Evolutionary conservation across 2,797 vertebrate genomes (phyloP).

Genomic region (Chelon auratus): DNA sequence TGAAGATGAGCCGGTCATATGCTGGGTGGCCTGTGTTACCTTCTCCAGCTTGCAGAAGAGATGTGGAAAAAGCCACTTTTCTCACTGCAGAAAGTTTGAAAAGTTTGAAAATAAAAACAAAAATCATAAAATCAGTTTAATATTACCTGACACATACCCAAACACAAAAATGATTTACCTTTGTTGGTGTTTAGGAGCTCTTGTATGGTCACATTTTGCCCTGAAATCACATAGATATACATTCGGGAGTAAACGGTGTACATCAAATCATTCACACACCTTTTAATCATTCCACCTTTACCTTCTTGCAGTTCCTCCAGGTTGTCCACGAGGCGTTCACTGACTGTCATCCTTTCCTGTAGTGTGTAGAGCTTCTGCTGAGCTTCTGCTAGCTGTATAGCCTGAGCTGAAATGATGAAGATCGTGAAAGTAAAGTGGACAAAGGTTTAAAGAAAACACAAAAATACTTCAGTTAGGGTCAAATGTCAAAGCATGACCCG

Average conservation of each 20-base stretch:
- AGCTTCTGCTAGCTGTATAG: slow-evolving; percentile 9
- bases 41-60: slow-evolving; percentile 29
- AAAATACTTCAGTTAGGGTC: neutral
- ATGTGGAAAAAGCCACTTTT: slow-evolving; percentile 55
- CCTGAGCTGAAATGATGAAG: slow-evolving; percentile 26
- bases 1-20: slow-evolving; percentile 21
- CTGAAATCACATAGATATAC: slow-evolving; percentile 12
- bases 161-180: slow-evolving; percentile 16
- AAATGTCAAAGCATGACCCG: neutral
- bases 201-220: slow-evolving; percentile 4
- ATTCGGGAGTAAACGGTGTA: neutral
- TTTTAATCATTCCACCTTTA: slow-evolving; percentile 1
- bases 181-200: slow-evolving; percentile 30
- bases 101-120: neutral
- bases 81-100: slow-evolving; percentile 24
- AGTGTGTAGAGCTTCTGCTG: slow-evolving; percentile 18
- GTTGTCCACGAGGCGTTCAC: neutral
- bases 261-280: neutral
- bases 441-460: neutral
- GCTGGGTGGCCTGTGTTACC: accelerated
- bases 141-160: neutral
- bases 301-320: slow-evolving; percentile 44
- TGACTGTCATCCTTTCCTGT: slow-evolving; percentile 12
- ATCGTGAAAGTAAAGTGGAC: neutral
- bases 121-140: neutral